Conservation (phyloP, 2,797 vertebrate genomes). For the Clarias pachynema region DNA sequence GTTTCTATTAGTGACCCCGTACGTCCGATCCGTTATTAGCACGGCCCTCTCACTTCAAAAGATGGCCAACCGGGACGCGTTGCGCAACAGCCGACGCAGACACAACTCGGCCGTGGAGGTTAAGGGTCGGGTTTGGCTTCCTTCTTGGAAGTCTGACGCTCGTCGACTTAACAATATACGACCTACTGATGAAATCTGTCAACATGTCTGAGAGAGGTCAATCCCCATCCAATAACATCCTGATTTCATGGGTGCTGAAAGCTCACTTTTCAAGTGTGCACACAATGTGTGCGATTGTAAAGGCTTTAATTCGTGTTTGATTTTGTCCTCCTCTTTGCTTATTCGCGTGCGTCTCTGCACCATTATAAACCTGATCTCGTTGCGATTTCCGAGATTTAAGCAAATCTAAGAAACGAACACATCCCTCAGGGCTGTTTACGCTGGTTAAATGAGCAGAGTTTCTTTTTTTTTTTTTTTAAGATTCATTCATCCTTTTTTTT, state of each 20-base stretch:
- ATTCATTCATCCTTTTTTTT: neutral
- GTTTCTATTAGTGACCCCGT: slow-evolving; percentile 69
- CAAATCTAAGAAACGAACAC: neutral
- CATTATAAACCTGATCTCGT: neutral
- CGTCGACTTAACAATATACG: slow-evolving; percentile 26
- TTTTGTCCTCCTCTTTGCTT: neutral
- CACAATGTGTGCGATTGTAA: slow-evolving; percentile 10
- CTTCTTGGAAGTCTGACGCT: slow-evolving; percentile 61
- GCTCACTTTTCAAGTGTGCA: slow-evolving; percentile 23
- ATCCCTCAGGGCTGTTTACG: slow-evolving; percentile 17
- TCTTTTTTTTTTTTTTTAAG: neutral
- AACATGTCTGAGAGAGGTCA: slow-evolving; percentile 43
- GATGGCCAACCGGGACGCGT: slow-evolving; percentile 60
- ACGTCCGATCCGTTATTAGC: slow-evolving; percentile 72
- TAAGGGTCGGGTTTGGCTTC: slow-evolving; percentile 71
- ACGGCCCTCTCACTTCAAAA: slow-evolving; percentile 68
- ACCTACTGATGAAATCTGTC: slow-evolving; percentile 36
- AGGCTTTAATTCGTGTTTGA: neutral
- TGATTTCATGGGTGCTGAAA: slow-evolving; percentile 42
- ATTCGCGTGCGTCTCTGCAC: neutral
- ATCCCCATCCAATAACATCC: slow-evolving; percentile 45
- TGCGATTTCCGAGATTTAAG: slow-evolving; percentile 13
- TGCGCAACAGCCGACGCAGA: slow-evolving; percentile 65
- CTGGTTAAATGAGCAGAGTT: neutral
- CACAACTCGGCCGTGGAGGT: slow-evolving; percentile 51